These are phyloP conservation scores for Drosophila tristis DNA, from an alignment of 1,140 invertebrate species.

Conservation along the genomic window DNA sequence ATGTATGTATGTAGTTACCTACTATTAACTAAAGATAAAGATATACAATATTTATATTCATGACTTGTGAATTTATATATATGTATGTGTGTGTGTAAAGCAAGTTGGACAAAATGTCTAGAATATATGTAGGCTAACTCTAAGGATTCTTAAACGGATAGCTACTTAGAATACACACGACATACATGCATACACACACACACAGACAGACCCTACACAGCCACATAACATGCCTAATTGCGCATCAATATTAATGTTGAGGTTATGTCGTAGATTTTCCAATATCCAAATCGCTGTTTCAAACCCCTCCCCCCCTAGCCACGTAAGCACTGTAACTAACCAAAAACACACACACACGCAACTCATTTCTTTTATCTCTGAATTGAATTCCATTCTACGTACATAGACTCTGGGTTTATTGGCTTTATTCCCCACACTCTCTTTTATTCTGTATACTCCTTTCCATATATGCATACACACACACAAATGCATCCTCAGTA, in stretches of 20 bases:
- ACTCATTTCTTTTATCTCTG: slow-evolving; percentile 18
- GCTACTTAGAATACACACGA: slow-evolving; percentile 47
- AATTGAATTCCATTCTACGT: slow-evolving; percentile 32
- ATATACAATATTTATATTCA: slow-evolving; percentile 59
- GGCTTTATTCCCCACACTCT: slow-evolving; percentile 12
- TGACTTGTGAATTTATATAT: slow-evolving; percentile 39
- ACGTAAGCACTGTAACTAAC: slow-evolving; percentile 51
- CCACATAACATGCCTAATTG: slow-evolving; percentile 42
- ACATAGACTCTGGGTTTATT: slow-evolving; percentile 1
- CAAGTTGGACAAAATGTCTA: slow-evolving; percentile 38
- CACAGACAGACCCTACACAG: slow-evolving; percentile 18
- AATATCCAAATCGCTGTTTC: slow-evolving; percentile 72
- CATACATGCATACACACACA: slow-evolving; percentile 27
- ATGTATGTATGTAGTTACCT: slow-evolving; percentile 63
- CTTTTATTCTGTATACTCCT: not conserved
- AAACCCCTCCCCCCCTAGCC: slow-evolving; percentile 30
- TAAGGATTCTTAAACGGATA: slow-evolving; percentile 30
- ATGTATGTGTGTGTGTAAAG: too few relatives aligned
- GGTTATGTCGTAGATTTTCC: slow-evolving; percentile 74
- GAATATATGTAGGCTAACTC: slow-evolving; percentile 23
- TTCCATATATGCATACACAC: slow-evolving; percentile 20
- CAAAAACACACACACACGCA: slow-evolving; percentile 16
- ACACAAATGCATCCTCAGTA: too few relatives aligned
- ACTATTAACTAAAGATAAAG: slow-evolving; percentile 72
- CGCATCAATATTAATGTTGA: slow-evolving; percentile 61